Percentiles rank a stretch among this genome's conserved stretches.
Evolutionary conservation across 2,888 invertebrate species (phyloP).

Genomic region (Yponomeuta plumbellus): DNA sequence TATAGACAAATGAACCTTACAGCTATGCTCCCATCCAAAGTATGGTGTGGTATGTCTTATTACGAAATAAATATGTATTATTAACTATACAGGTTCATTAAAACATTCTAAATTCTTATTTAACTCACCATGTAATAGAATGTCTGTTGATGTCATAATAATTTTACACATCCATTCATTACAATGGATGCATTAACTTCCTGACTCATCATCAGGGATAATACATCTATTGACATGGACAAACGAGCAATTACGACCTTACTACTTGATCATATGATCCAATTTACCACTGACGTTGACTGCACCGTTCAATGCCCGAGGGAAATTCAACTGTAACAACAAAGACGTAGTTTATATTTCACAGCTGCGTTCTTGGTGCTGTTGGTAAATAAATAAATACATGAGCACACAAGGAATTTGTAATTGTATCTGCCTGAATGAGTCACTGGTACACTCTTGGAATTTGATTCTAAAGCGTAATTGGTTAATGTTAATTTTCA

Average conservation of each 20-base stretch:
- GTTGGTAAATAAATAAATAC: constrained; percentile 2
- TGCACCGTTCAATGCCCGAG: neutral
- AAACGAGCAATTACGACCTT: neutral
- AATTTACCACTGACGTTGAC: neutral
- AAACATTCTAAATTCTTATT: too few relatives aligned
- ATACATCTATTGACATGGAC: neutral
- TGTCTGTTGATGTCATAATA: neutral
- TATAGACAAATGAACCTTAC: too few relatives aligned
- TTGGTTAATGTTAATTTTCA: neutral
- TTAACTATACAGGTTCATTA: too few relatives aligned
- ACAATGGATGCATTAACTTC: constrained; percentile 1
- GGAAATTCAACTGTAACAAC: neutral
- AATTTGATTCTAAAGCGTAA: neutral
- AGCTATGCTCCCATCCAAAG: too few relatives aligned
- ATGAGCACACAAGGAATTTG: neutral
- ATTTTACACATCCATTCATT: neutral
- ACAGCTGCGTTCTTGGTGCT: neutral
- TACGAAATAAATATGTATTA: too few relatives aligned
- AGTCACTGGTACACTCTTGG: neutral
- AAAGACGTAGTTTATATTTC: neutral
- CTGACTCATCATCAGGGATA: neutral
- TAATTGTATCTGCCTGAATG: neutral
- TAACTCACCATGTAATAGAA: too few relatives aligned
- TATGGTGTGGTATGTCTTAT: too few relatives aligned
- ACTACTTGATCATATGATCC: neutral